These are phyloP conservation scores for Apoda limacodes DNA, from an alignment of 2,888 invertebrate species.

Conservation along the genomic window DNA sequence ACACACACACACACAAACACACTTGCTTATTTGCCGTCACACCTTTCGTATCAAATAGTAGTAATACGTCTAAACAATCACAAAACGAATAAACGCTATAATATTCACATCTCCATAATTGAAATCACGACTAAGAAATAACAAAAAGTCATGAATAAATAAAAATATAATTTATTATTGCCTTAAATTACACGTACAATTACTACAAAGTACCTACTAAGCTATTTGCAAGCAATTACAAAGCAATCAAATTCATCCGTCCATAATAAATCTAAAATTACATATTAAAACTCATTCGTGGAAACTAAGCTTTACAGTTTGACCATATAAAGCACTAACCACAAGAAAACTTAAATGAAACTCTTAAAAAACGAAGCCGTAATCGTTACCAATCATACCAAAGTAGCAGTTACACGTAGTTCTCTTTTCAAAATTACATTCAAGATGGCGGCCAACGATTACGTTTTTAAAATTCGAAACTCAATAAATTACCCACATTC, in stretches of 20 bases:
- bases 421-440: slow-evolving; percentile 47
- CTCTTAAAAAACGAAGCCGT: slow-evolving; percentile 33
- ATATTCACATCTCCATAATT: slow-evolving; percentile 52
- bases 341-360: too few species aligned
- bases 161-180: slow-evolving; percentile 48
- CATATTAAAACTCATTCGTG: slow-evolving; percentile 19
- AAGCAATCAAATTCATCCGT: slow-evolving; percentile 38
- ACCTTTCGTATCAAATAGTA: too few species aligned
- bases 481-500: slow-evolving; percentile 48
- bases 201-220: too few species aligned
- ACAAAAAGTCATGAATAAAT: slow-evolving; percentile 49
- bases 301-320: too few species aligned
- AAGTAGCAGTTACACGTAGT: slow-evolving; percentile 42
- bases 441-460: slow-evolving; percentile 49
- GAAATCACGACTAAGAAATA: slow-evolving; percentile 47
- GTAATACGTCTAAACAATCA: too few species aligned
- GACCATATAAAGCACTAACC: too few species aligned
- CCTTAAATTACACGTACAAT: too few species aligned
- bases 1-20: too few species aligned
- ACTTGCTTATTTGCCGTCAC: too few species aligned
- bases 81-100: too few species aligned
- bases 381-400: slow-evolving; percentile 32
- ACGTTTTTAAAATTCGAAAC: slow-evolving; percentile 54
- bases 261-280: slow-evolving; percentile 44
- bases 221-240: slow-evolving; percentile 25